Evolutionary conservation across 1,140 invertebrate species (phyloP).

Genomic region (Polyergus mexicanus): DNA sequence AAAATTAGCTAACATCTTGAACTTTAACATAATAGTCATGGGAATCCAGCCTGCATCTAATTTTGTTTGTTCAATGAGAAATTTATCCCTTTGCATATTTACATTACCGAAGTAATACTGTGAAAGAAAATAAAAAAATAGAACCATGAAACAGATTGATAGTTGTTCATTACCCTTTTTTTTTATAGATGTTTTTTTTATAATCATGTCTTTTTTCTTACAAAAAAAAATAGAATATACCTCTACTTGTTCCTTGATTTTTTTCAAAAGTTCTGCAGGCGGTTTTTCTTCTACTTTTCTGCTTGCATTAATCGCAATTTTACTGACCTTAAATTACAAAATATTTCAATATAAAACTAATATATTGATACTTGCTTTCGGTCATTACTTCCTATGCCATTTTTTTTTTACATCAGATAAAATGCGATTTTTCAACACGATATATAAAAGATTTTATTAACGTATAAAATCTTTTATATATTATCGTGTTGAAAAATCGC

Average conservation of each 20-base stretch:
- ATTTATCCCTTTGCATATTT: constrained; percentile 96
- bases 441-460: too few species aligned
- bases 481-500: too few species aligned
- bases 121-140: constrained; percentile 69
- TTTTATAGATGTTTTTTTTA: too few species aligned
- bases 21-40: constrained; percentile 93
- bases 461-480: too few species aligned
- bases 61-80: constrained; percentile 92
- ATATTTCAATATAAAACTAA: too few species aligned
- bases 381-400: too few species aligned
- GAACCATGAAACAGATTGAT: constrained; percentile 6
- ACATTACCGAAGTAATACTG: constrained; percentile 95
- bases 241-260: constrained; percentile 83
- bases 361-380: too few species aligned
- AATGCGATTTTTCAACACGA: too few species aligned
- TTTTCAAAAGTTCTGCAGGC: constrained; percentile 73
- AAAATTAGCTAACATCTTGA: constrained; percentile 94
- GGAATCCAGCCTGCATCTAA: constrained; percentile 97
- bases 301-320: constrained; percentile 25
- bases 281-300: constrained; percentile 62
- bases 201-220: background rate
- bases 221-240: constrained; percentile 65
- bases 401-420: too few species aligned
- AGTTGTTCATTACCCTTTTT: background rate
- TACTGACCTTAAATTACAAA: too few species aligned